Evolutionary conservation across 2,113 vertebrate genomes (phyloP).

Genomic region (Strix aluco): DNA sequence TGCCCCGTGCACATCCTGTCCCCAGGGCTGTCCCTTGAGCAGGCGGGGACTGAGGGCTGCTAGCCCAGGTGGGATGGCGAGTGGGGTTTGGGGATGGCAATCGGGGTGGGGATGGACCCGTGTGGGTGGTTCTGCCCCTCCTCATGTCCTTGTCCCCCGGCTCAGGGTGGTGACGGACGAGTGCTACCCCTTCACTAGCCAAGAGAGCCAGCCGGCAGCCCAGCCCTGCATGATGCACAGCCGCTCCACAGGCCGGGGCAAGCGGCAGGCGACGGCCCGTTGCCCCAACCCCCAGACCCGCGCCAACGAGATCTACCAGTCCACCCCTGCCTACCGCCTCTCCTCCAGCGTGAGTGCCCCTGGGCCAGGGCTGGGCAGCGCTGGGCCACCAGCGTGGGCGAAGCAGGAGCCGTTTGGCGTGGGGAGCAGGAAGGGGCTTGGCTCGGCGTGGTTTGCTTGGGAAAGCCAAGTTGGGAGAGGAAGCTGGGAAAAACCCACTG

Average conservation of each 20-base stretch:
- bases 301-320: slow-evolving; percentile 95
- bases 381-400: neutral
- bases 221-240: slow-evolving; percentile 96
- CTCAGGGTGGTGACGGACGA: slow-evolving; percentile 91
- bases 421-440: neutral
- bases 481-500: neutral
- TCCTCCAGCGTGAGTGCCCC: slow-evolving; percentile 82
- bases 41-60: neutral
- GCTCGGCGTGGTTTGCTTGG: neutral
- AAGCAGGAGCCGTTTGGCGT: neutral
- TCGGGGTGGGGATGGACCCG: neutral
- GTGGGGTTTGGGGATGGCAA: accelerated
- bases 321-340: slow-evolving; percentile 93
- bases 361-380: accelerated
- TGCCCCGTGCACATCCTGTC: accelerated
- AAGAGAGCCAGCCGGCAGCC: slow-evolving; percentile 49
- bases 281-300: slow-evolving; percentile 86
- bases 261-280: slow-evolving; percentile 89
- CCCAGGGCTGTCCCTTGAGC: neutral
- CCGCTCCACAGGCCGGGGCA: slow-evolving; percentile 87
- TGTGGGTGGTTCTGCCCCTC: neutral
- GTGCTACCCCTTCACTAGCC: slow-evolving; percentile 88
- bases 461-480: neutral
- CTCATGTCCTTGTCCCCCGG: neutral
- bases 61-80: neutral